Evolutionary conservation across 1,140 invertebrate genomes (phyloP).

Genomic region (Leptinotarsa texana): DNA sequence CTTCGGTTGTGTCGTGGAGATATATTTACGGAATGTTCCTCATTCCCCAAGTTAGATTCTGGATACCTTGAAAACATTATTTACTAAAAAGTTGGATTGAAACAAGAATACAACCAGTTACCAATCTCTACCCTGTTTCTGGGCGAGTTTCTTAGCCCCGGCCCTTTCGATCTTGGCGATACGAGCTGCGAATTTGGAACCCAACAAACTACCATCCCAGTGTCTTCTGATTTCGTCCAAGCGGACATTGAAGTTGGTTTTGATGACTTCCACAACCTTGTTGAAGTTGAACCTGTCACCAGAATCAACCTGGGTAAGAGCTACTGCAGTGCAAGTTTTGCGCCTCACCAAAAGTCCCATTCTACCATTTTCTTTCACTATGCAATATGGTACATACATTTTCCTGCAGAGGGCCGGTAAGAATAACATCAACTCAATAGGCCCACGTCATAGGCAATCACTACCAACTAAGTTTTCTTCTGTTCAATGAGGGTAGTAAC

Average conservation of each 20-base stretch:
- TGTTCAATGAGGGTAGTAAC: slow-evolving; percentile 96
- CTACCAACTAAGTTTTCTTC: slow-evolving; percentile 96
- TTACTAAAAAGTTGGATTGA: background rate
- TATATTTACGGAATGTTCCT: too few relatives aligned
- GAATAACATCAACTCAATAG: slow-evolving; percentile 97
- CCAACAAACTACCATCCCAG: slow-evolving; percentile 96
- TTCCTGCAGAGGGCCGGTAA: slow-evolving; percentile 97
- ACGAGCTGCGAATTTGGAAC: slow-evolving; percentile 91
- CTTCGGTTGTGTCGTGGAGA: too few relatives aligned
- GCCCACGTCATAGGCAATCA: slow-evolving; percentile 99
- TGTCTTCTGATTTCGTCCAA: slow-evolving; percentile 94
- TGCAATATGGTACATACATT: slow-evolving; percentile 54
- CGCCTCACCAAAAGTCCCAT: slow-evolving; percentile 88
- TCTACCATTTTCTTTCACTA: slow-evolving; percentile 87
- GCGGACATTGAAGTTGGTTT: slow-evolving; percentile 93
- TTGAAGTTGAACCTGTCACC: slow-evolving; percentile 64
- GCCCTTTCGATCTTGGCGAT: slow-evolving; percentile 94
- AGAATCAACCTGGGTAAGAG: slow-evolving; percentile 73
- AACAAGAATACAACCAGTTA: background rate
- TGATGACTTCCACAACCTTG: slow-evolving; percentile 52
- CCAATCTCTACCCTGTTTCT: slow-evolving; percentile 75
- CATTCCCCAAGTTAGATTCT: too few relatives aligned
- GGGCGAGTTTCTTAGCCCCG: slow-evolving; percentile 89
- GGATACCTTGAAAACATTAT: too few relatives aligned
- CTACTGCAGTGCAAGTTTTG: slow-evolving; percentile 88